Conservation (phyloP, 2,888 invertebrate genomes). For the Chrysotoxum bicinctum region DNA sequence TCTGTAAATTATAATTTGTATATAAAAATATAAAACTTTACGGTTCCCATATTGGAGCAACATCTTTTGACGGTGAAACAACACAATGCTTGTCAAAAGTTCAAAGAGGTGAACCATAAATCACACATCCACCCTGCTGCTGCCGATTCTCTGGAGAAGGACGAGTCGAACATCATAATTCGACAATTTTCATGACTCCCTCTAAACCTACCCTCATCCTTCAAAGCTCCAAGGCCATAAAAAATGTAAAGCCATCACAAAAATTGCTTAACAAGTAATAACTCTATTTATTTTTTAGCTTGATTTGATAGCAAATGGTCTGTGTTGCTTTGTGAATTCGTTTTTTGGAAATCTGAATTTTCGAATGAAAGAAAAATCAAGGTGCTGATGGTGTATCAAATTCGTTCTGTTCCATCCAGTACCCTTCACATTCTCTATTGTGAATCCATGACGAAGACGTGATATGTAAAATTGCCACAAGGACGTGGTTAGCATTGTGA, state of each 20-base stretch:
- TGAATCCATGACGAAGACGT: constrained; percentile 61
- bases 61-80: constrained; percentile 37
- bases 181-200: constrained; percentile 55
- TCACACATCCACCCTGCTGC: constrained; percentile 37
- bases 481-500: constrained; percentile 66
- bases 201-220: background rate
- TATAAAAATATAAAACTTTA: constrained; percentile 28
- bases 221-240: constrained; percentile 26
- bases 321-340: constrained; percentile 58
- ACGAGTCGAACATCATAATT: constrained; percentile 66
- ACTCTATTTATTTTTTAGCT: constrained; percentile 68
- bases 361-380: constrained; percentile 66
- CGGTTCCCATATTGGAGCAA: constrained; percentile 31
- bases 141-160: constrained; percentile 21
- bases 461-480: constrained; percentile 67
- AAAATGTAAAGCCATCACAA: constrained; percentile 59
- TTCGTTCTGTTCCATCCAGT: constrained; percentile 32
- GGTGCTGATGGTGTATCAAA: constrained; percentile 72
- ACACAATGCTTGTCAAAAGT: constrained; percentile 62
- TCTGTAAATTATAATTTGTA: constrained; percentile 48
- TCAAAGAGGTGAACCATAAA: constrained; percentile 72
- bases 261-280: constrained; percentile 71
- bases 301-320: constrained; percentile 70
- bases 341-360: constrained; percentile 58
- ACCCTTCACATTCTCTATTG: constrained; percentile 49